Base-by-base conservation (phyloP, 1,140 invertebrate species). In the Drosophila malerkotliana region DNA sequence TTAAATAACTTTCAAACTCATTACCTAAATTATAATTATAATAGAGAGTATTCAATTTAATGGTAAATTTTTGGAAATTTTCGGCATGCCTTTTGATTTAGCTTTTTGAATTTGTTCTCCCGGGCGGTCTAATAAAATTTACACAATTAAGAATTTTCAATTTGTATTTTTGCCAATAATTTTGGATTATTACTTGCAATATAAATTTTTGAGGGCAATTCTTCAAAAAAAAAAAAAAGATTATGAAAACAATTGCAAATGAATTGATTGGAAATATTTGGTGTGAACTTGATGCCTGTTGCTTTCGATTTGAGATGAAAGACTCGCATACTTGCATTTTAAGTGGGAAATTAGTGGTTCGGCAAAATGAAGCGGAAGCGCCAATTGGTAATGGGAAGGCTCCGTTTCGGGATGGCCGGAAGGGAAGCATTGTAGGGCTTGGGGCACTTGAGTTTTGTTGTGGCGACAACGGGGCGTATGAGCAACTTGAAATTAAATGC, bases 291-390 rank as follows among this genome's bases (percentile, higher is more conserved):
- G 52, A 45, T 37, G 2, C 26, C 14, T 9, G 44, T 15, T 39
- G 39, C 61, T 56, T 47, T 48, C 44, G 47, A 48, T 49, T 75
- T 32, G 44, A 84, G 68, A 69, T 85, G 67, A 85, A 80, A 64
- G 73, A 34, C 26, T 48, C 39, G 72, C 59, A 58, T 62, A 55
- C 62, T 74, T 77, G 81, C 77, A 87, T 79, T 87, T 77, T 62
- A 56, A 87, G 53, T 76, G 62, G 15, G 28, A 66, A 68, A 82
- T 87, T 79, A 87, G 44, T 39, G 68, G 63, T 68, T 60, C 41
- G 47, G 30, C 59, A 47, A 53, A 55, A 47, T 24, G 51, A 74
- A 63, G 48, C 66, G 78, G 57, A 72, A 78, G 56, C 58, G 37
- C n/a, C 21, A 47, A 66, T 54, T 52, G 62, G 54, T 52, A 58